phyloP scores from a whole-genome alignment of 2,888 invertebrate species.

The Drosophila basisetae region DNA sequence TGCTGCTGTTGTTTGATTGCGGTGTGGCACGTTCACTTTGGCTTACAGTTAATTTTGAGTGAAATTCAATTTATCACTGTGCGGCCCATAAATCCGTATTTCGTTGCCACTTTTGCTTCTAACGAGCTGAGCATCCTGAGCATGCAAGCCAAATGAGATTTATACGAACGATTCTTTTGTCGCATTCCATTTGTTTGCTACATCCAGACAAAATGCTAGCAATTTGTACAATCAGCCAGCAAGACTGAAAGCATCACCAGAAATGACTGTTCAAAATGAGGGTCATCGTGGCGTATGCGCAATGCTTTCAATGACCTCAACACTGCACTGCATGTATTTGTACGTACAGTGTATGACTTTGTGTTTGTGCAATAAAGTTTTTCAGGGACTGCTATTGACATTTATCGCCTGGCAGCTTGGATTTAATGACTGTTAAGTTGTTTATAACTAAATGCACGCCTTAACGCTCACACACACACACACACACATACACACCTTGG shows the following conservation, averaged over 20 bases:
- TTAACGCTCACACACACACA: constrained; percentile 32
- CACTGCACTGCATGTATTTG: constrained; percentile 43
- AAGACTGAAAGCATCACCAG: constrained; percentile 13
- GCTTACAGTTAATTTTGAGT: constrained; percentile 78
- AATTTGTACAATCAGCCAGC: constrained; percentile 57
- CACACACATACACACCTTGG: neutral
- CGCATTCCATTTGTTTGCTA: constrained; percentile 56
- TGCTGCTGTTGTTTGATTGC: constrained; percentile 45
- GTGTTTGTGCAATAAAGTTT: constrained; percentile 28
- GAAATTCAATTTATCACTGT: constrained; percentile 80
- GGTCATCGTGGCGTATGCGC: constrained; percentile 56
- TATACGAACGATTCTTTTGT: constrained; percentile 58
- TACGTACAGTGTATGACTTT: neutral
- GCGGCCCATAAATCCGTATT: constrained; percentile 76
- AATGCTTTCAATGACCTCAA: constrained; percentile 63
- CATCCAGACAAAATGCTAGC: constrained; percentile 58
- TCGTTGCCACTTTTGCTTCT: constrained; percentile 32
- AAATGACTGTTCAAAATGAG: constrained; percentile 14
- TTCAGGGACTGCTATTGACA: constrained; percentile 63
- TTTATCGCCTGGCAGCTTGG: constrained; percentile 64
- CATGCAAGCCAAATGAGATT: constrained; percentile 59
- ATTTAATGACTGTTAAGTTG: constrained; percentile 69
- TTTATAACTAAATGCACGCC: constrained; percentile 38
- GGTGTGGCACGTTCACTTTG: constrained; percentile 68
- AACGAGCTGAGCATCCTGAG: constrained; percentile 36